Base-by-base conservation (phyloP, 2,797 vertebrate species). In the Hydrocynus forskahlii region DNA sequence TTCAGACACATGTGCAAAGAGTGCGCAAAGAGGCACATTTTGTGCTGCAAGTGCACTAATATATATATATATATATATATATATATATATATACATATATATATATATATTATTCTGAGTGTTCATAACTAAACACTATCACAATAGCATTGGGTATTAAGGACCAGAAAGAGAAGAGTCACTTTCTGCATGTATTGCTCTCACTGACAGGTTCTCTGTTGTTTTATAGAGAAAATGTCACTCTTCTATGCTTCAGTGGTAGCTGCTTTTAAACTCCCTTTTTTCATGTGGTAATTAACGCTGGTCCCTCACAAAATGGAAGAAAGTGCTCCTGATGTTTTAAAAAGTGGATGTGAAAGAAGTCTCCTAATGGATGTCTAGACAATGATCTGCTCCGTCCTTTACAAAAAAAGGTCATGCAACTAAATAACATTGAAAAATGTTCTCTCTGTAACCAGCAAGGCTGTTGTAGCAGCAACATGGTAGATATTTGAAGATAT, bases 341-440 rank as follows among this genome's bases (percentile, higher is more conserved):
- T 79, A 1, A 29, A 43, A 64, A 72, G 16, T 55, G 14, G 5
- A 19, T 5, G 0, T 14, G 10, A 55, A 35, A 17, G 21, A 72
- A 45, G 17, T 60, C 72, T 6, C 54, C 63, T 75, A 69, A 75
- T 81, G 72, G 52, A 40, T 54, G 73, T 76, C 73, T 76, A 81
- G 66, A 76, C 79, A 43, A 52, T 50, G 54, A 76, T 43, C 73
- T 40, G 54, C 19, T 25, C 19, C n/a, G 21, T 23, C 21, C 10
- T 63, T 76, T 63, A 38, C 7, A 43, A 10, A 52, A 38, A 35
- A 13, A 45, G 21, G 60, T 38, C 23, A 12, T 29, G 21, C 25
- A 16, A 29, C 17, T 69, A 50, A 81, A 81, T 2, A 12, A 4
- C 12, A n/a, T 5, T n/a, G 10, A 17, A 4, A 78, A 68, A n/a